Conservation (phyloP, 2,888 invertebrate genomes). For the Ectropis crepuscularia region DNA sequence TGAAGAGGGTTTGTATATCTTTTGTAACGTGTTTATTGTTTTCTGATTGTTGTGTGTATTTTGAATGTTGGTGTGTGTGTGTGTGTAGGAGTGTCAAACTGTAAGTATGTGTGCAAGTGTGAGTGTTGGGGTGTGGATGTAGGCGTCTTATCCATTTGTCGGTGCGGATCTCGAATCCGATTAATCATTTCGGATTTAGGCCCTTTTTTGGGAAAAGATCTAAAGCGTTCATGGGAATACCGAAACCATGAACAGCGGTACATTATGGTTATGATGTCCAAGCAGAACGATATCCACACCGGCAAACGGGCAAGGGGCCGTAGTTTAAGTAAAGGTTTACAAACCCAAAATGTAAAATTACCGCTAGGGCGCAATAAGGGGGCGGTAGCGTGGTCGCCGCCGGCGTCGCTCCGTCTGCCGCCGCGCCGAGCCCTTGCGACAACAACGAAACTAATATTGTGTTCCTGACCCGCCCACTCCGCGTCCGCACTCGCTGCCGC, state of each 20-base stretch:
- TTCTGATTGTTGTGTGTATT: conserved; percentile 37
- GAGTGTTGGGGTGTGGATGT: conserved; percentile 55
- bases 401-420: conserved; percentile 80
- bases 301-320: no score
- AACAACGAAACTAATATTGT: conserved; percentile 86
- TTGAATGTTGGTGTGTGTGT: conserved; percentile 39
- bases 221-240: no score
- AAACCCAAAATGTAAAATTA: conserved; percentile 84
- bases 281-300: no score
- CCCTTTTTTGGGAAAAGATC: no score
- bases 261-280: no score
- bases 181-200: no score
- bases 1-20: conserved; percentile 81
- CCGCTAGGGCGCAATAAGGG: conserved; percentile 83
- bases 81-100: conserved; percentile 27
- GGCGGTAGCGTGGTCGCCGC: conserved; percentile 79
- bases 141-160: no score
- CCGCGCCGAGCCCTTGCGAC: conserved; percentile 85
- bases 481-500: conserved; percentile 57
- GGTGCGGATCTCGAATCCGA: no score
- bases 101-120: conserved; percentile 37
- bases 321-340: conserved; percentile 83
- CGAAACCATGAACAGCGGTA: no score
- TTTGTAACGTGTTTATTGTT: conserved; percentile 52
- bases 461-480: conserved; percentile 78